A percentile compares a stretch with the other conserved stretches of the same genome.
Conservation (phyloP, 2,888 invertebrate species). For the Pyralis farinalis region DNA sequence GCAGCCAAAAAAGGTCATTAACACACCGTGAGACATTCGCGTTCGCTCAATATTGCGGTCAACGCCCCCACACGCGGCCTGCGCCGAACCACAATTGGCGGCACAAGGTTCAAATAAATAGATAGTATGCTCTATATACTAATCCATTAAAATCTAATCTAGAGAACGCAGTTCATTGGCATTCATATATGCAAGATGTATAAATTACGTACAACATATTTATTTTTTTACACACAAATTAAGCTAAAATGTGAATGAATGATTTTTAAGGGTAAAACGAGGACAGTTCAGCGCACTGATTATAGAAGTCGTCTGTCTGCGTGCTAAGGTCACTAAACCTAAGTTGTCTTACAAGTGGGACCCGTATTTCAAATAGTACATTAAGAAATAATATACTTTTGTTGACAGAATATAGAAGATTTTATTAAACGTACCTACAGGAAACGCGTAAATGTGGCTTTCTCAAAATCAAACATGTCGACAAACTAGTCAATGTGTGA, state of each 20-base stretch:
- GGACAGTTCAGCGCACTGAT: conserved; percentile 15
- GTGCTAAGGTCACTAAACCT: conserved; percentile 39
- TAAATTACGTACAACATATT: too few species aligned
- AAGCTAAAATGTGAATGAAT: conserved; percentile 7
- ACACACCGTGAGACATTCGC: conserved; percentile 78
- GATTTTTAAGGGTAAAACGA: conserved; percentile 10
- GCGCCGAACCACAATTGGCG: conserved; percentile 30
- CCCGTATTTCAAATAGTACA: conserved; percentile 35
- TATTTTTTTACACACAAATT: background rate
- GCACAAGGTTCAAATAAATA: conserved; percentile 12
- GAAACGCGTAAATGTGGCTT: too few species aligned
- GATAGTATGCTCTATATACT: conserved; percentile 3
- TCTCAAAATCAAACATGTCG: too few species aligned
- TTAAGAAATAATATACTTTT: too few species aligned
- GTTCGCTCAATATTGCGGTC: conserved; percentile 77
- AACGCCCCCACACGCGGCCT: conserved; percentile 65
- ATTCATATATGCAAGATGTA: background rate
- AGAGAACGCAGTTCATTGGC: too few species aligned
- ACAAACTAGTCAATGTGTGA: too few species aligned
- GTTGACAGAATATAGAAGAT: too few species aligned
- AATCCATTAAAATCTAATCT: too few species aligned
- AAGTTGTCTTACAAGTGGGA: conserved; percentile 22
- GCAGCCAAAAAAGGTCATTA: conserved; percentile 78
- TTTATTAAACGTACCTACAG: too few species aligned
- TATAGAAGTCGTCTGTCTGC: conserved; percentile 32